These are phyloP conservation scores for Lathronympha strigana DNA, from an alignment of 2,888 invertebrate species.

Conservation along the genomic window DNA sequence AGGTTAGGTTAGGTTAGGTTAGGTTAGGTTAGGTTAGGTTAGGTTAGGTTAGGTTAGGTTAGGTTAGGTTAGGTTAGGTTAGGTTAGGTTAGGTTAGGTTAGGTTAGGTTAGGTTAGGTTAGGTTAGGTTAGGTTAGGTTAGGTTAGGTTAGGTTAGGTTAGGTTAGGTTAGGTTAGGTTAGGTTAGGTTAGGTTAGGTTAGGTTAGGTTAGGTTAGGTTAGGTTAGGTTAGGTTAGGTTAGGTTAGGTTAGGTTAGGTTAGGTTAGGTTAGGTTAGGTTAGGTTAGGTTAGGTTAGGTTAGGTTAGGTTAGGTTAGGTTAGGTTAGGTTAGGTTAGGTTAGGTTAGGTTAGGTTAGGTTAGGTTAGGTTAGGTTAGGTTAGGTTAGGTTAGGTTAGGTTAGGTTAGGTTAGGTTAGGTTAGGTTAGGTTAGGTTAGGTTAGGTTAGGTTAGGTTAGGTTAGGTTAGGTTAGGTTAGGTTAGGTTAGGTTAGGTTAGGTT, in stretches of 20 bases:
- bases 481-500: slow-evolving; percentile 13
- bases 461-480: slow-evolving; percentile 13
- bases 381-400: slow-evolving; percentile 13
- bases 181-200: slow-evolving; percentile 13
- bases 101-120: slow-evolving; percentile 13
- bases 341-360: slow-evolving; percentile 13
- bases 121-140: slow-evolving; percentile 13
- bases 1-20: slow-evolving; percentile 13
- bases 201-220: slow-evolving; percentile 13
- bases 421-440: slow-evolving; percentile 13
- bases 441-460: slow-evolving; percentile 13
- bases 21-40: slow-evolving; percentile 13
- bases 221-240: slow-evolving; percentile 13
- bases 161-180: slow-evolving; percentile 13
- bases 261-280: slow-evolving; percentile 13
- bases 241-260: slow-evolving; percentile 13
- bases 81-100: slow-evolving; percentile 13
- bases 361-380: slow-evolving; percentile 13
- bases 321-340: slow-evolving; percentile 13
- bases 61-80: slow-evolving; percentile 13
- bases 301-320: slow-evolving; percentile 13
- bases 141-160: slow-evolving; percentile 13
- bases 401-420: slow-evolving; percentile 13
- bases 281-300: slow-evolving; percentile 13
- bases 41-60: slow-evolving; percentile 13